phyloP scores from a whole-genome alignment of 2,113 vertebrate species.

The Ptychochromis oligacanthus region DNA sequence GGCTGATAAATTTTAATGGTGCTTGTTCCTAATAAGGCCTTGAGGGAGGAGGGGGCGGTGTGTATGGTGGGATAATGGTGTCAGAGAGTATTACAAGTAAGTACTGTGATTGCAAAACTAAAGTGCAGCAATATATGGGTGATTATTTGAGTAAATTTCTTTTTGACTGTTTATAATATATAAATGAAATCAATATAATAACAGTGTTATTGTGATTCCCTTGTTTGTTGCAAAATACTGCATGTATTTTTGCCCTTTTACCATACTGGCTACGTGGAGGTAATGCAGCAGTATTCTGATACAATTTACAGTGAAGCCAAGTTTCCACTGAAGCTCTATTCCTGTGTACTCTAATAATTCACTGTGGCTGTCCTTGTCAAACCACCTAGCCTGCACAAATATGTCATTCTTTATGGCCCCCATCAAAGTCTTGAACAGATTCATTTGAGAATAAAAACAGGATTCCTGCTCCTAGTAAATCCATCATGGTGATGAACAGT shows the following conservation, averaged over 20 bases:
- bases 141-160: background rate
- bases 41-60: conserved; percentile 32
- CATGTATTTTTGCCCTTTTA: conserved; percentile 4
- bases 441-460: conserved; percentile 81
- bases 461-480: conserved; percentile 75
- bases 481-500: conserved; percentile 77
- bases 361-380: conserved; percentile 77
- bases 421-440: conserved; percentile 76
- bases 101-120: conserved; percentile 17
- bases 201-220: background rate
- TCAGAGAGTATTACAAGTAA: conserved; percentile 33
- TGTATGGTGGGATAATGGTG: conserved; percentile 47
- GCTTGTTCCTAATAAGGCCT: conserved; percentile 86
- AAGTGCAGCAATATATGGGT: background rate
- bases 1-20: conserved; percentile 94
- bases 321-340: conserved; percentile 55
- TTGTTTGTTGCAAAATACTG: background rate
- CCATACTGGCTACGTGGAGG: conserved; percentile 1
- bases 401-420: conserved; percentile 77
- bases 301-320: conserved; percentile 48
- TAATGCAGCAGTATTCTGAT: conserved; percentile 11
- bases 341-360: conserved; percentile 72
- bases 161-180: background rate
- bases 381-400: conserved; percentile 78
- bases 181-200: background rate